These are phyloP conservation scores for Mayetiola destructor DNA, from an alignment of 2,888 invertebrate species.

Conservation along the genomic window DNA sequence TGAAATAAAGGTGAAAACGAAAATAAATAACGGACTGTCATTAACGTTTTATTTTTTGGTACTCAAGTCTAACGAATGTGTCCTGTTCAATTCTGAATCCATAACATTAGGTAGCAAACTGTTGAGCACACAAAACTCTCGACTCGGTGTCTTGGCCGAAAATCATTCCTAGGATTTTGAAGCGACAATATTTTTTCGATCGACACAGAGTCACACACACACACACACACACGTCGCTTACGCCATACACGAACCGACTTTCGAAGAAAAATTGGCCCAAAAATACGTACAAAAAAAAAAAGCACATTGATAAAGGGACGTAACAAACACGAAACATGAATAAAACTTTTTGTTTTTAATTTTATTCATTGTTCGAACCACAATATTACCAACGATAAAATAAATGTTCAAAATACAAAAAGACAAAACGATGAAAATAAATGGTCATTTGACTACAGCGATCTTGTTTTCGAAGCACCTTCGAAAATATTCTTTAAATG, in stretches of 20 bases:
- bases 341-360: not conserved
- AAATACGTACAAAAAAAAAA: too few relatives aligned
- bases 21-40: not conserved
- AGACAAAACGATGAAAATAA: not conserved
- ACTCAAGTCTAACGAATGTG: too few relatives aligned
- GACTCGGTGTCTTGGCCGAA: too few relatives aligned
- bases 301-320: not conserved
- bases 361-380: constrained; percentile 8
- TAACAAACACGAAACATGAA: not conserved
- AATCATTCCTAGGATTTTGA: too few relatives aligned
- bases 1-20: not conserved
- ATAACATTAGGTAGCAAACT: too few relatives aligned
- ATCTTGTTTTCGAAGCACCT: not conserved
- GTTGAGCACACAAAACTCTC: too few relatives aligned
- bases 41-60: not conserved
- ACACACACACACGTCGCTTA: too few relatives aligned
- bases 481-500: constrained; percentile 9
- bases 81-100: too few relatives aligned
- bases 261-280: too few relatives aligned
- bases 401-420: not conserved
- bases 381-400: not conserved
- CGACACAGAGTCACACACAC: too few relatives aligned
- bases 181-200: too few relatives aligned
- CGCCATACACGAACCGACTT: too few relatives aligned
- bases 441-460: constrained; percentile 4